phyloP scores from a whole-genome alignment of 1,140 invertebrate species.

The Papilio glaucus region DNA sequence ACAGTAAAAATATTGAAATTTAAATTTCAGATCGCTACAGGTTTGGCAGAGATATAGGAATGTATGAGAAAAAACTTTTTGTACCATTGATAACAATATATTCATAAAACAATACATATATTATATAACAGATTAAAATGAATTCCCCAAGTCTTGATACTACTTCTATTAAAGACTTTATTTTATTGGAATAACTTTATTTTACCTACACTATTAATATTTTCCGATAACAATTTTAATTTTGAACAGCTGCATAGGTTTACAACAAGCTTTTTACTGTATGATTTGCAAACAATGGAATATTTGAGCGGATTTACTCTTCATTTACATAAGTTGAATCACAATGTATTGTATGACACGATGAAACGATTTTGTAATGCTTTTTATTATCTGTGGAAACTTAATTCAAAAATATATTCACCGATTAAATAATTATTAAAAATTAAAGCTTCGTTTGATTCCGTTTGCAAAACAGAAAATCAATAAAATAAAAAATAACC shows the following conservation, averaged over 20 bases:
- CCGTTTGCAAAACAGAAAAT: neutral
- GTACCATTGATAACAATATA: neutral
- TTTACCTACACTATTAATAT: neutral
- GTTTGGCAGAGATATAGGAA: neutral
- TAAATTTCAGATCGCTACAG: too few relatives aligned
- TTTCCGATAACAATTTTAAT: neutral
- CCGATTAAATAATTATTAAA: neutral
- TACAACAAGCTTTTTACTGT: neutral
- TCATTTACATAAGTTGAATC: neutral
- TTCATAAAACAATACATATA: neutral
- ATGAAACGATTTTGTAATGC: neutral
- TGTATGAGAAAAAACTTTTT: neutral
- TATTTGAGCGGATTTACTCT: neutral
- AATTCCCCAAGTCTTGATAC: too few relatives aligned
- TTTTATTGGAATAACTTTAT: neutral
- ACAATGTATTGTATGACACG: neutral
- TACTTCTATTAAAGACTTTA: too few relatives aligned
- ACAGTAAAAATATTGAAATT: too few relatives aligned
- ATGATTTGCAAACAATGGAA: neutral
- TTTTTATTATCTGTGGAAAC: neutral
- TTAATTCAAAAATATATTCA: neutral
- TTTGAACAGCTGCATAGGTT: neutral
- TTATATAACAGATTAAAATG: neutral
- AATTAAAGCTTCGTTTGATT: slow-evolving; percentile 17
- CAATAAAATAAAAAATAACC: neutral